Percentiles rank a stretch among this genome's conserved stretches.
phyloP scores from a whole-genome alignment of 2,888 invertebrate genomes.

The Neoaliturus tenellus region DNA sequence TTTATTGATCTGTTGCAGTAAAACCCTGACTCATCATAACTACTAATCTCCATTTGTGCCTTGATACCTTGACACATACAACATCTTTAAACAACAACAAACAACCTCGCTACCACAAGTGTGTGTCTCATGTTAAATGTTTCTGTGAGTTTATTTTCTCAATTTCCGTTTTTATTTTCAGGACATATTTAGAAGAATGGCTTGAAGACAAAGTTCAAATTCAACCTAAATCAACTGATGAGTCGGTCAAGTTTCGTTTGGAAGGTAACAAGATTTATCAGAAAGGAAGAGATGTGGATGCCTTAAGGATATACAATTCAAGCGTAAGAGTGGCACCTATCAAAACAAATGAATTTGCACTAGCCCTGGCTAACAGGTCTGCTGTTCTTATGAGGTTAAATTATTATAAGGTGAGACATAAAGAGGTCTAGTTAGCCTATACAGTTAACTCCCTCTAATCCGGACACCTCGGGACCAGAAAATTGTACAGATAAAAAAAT shows the following conservation, averaged over 20 bases:
- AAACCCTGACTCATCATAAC: too few relatives aligned
- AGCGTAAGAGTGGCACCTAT: slow-evolving; percentile 78
- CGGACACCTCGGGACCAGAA: neutral
- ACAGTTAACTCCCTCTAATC: too few relatives aligned
- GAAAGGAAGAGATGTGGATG: slow-evolving; percentile 74
- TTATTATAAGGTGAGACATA: slow-evolving; percentile 76
- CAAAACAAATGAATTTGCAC: slow-evolving; percentile 76
- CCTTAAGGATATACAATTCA: slow-evolving; percentile 78
- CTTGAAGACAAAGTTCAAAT: slow-evolving; percentile 51
- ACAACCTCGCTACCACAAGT: too few relatives aligned
- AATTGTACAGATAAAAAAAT: too few relatives aligned
- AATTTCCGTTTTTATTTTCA: too few relatives aligned
- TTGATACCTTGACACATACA: too few relatives aligned
- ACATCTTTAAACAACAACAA: too few relatives aligned
- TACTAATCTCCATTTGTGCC: too few relatives aligned
- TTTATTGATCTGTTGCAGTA: too few relatives aligned
- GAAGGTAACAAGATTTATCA: slow-evolving; percentile 78
- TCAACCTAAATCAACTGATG: slow-evolving; percentile 68
- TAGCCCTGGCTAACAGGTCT: slow-evolving; percentile 83
- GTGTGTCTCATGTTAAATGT: too few relatives aligned
- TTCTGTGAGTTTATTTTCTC: too few relatives aligned
- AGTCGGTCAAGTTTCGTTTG: slow-evolving; percentile 72
- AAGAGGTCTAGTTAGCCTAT: neutral
- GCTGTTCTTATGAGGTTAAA: slow-evolving; percentile 79
- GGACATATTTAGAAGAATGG: slow-evolving; percentile 51